Evolutionary conservation across 2,888 invertebrate genomes (phyloP).

Genomic region (Steinernema hermaphroditum): DNA sequence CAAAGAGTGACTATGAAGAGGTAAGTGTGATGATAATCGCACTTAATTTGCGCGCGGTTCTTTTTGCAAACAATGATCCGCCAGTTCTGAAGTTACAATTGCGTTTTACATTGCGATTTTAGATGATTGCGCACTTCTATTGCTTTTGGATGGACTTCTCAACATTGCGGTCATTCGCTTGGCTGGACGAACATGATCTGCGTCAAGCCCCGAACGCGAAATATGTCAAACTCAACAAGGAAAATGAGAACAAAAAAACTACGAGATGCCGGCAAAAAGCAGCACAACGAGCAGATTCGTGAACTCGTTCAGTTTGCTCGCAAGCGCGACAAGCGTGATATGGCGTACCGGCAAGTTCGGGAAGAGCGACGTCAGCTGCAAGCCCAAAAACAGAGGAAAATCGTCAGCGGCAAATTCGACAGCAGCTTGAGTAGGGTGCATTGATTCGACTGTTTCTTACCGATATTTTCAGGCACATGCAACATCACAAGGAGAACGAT

Average conservation of each 20-base stretch:
- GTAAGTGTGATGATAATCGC: constrained; percentile 44
- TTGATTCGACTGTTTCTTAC: too few species aligned
- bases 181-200: constrained; percentile 89
- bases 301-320: constrained; percentile 87
- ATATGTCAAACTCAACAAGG: constrained; percentile 78
- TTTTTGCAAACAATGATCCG: too few species aligned
- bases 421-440: constrained; percentile 54
- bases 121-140: constrained; percentile 85
- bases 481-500: constrained; percentile 68
- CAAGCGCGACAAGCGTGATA: constrained; percentile 89
- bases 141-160: constrained; percentile 89
- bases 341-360: constrained; percentile 69
- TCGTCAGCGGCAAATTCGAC: constrained; percentile 60
- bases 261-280: constrained; percentile 83
- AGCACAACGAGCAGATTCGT: constrained; percentile 91
- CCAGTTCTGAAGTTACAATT: too few species aligned
- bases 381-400: constrained; percentile 74
- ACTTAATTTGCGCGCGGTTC: too few species aligned
- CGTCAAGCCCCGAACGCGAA: constrained; percentile 78
- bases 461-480: constrained; percentile 58
- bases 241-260: constrained; percentile 96
- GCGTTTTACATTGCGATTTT: not conserved
- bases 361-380: constrained; percentile 82
- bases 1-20: constrained; percentile 80
- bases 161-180: constrained; percentile 83